phyloP scores from a whole-genome alignment of 2,113 vertebrate species.

The Mobula hypostoma region DNA sequence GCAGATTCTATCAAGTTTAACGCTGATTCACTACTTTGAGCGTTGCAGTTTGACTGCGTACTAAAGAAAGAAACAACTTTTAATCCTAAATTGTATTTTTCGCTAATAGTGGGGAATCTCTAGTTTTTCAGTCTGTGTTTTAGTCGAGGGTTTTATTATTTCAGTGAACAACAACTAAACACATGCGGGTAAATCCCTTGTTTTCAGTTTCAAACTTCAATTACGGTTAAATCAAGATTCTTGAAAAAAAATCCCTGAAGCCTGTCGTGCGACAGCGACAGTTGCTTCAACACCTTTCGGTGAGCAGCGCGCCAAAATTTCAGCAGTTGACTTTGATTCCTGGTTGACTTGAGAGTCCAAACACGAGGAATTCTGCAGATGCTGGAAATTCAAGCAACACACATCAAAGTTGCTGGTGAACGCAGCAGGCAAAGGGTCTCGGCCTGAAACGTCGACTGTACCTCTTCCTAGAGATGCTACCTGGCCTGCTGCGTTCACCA shows the following conservation, averaged over 20 bases:
- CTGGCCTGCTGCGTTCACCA: too few species aligned
- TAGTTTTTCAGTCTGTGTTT: background rate
- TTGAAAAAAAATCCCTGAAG: background rate
- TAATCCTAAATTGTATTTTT: background rate
- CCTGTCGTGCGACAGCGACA: background rate
- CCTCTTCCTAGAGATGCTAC: too few species aligned
- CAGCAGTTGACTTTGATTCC: background rate
- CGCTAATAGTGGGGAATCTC: background rate
- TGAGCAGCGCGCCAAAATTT: background rate
- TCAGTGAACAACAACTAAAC: background rate
- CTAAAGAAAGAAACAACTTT: background rate
- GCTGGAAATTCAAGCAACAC: too few species aligned
- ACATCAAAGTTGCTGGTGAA: too few species aligned
- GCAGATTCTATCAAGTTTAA: background rate
- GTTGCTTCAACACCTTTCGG: background rate
- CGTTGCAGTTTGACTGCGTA: background rate
- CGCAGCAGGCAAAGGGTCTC: too few species aligned
- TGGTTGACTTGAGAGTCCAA: too few species aligned
- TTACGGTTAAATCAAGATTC: background rate
- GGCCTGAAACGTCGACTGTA: too few species aligned
- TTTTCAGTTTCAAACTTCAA: background rate
- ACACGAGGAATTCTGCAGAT: too few species aligned
- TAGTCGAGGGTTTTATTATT: background rate
- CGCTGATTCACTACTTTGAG: background rate
- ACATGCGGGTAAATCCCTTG: background rate